Percentiles rank a stretch among this genome's conserved stretches.
Conservation (phyloP, 2,888 invertebrate species). For the Crioceris asparagi region DNA sequence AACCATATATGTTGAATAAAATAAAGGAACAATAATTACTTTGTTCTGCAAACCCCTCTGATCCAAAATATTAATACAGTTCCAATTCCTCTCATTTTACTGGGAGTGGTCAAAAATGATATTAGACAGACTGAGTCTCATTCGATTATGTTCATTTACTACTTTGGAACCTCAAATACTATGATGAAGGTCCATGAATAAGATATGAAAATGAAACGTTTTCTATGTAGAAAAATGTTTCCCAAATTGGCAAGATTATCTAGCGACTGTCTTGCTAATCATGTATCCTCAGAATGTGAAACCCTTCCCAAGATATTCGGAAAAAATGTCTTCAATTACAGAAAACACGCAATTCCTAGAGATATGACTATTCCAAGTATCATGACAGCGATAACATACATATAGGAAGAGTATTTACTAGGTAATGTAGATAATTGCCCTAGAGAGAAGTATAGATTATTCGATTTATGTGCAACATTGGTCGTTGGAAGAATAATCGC, state of each 20-base stretch:
- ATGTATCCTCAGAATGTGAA: too few species aligned
- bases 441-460: slow-evolving; percentile 18
- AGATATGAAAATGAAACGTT: too few species aligned
- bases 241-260: too few species aligned
- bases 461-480: slow-evolving; percentile 18
- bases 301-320: too few species aligned
- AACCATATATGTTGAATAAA: neutral
- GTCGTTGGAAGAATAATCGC: slow-evolving; percentile 34
- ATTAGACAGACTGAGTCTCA: too few species aligned
- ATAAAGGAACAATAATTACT: neutral
- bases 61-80: neutral
- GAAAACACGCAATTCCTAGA: slow-evolving; percentile 24
- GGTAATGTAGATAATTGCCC: slow-evolving; percentile 34
- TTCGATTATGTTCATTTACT: too few species aligned
- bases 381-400: slow-evolving; percentile 36
- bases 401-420: slow-evolving; percentile 48
- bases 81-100: neutral
- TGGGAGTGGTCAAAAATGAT: too few species aligned
- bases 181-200: too few species aligned
- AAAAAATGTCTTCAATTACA: slow-evolving; percentile 23
- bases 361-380: slow-evolving; percentile 31
- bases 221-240: too few species aligned
- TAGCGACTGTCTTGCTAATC: too few species aligned
- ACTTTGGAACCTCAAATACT: too few species aligned
- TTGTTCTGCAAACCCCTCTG: neutral